These are phyloP conservation scores for Actenoides hombroni DNA, from an alignment of 2,113 vertebrate species.

Conservation along the genomic window DNA sequence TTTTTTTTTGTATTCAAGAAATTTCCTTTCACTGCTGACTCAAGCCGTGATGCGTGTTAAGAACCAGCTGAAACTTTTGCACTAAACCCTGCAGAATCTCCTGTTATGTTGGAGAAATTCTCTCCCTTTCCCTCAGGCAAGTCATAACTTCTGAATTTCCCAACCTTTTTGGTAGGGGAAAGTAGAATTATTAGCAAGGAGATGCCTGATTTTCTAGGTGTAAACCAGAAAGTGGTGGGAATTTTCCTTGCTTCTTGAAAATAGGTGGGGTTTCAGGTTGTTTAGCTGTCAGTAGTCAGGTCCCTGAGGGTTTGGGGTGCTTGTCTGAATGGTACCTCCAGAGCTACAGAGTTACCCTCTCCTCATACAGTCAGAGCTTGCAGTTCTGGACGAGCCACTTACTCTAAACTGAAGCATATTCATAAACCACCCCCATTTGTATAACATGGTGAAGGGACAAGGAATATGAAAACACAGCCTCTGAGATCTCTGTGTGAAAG, in stretches of 20 bases:
- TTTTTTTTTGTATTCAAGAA: neutral
- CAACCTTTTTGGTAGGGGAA: neutral
- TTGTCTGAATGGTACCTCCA: neutral
- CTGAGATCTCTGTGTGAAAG: constrained; percentile 66
- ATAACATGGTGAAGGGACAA: neutral
- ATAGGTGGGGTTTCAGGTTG: rapidly evolving
- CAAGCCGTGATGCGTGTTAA: neutral
- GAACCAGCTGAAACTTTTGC: constrained; percentile 22
- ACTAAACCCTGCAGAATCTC: neutral
- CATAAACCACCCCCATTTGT: neutral
- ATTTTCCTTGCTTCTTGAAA: neutral
- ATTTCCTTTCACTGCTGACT: neutral
- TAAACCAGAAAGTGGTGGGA: neutral
- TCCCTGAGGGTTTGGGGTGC: neutral
- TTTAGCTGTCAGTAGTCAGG: neutral
- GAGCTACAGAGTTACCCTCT: neutral
- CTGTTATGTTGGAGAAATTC: neutral
- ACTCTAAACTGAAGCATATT: neutral
- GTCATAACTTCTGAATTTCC: neutral
- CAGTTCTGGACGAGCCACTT: neutral
- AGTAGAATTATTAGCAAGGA: neutral
- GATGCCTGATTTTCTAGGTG: neutral
- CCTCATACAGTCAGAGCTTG: rapidly evolving
- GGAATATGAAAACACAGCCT: constrained; percentile 47
- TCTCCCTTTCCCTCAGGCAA: neutral